Percentiles rank a stretch among this genome's conserved stretches.
These are phyloP conservation scores for Actenoides lindsayi DNA, from an alignment of 2,113 vertebrate species.

Conservation along the genomic window DNA sequence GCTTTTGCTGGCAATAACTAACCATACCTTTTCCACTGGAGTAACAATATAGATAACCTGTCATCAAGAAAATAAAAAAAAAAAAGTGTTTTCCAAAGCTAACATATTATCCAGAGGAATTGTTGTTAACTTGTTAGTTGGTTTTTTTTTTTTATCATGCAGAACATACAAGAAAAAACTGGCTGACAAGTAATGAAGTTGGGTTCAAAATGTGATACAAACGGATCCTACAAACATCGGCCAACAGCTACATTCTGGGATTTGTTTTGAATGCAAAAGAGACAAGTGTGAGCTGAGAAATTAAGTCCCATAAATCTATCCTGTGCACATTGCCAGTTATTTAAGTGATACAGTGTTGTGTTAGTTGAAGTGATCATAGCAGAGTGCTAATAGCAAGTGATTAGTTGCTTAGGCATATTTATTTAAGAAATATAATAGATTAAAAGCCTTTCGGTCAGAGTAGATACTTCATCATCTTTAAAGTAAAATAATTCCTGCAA, in stretches of 20 bases:
- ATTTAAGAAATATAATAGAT: conserved; percentile 56
- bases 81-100: background rate
- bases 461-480: conserved; percentile 55
- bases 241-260: conserved; percentile 18
- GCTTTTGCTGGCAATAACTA: background rate
- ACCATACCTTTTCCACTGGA: background rate
- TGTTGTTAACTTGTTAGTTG: background rate
- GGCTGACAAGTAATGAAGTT: background rate
- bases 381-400: conserved; percentile 55
- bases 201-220: conserved; percentile 44
- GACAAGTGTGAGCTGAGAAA: conserved; percentile 47
- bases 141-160: background rate
- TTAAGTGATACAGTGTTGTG: conserved; percentile 48
- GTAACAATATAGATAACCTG: background rate
- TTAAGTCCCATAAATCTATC: conserved; percentile 24
- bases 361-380: conserved; percentile 44
- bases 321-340: conserved; percentile 20
- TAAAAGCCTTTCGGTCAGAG: conserved; percentile 49
- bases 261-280: conserved; percentile 40
- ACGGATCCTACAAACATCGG: background rate
- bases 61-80: background rate
- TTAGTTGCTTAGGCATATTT: conserved; percentile 53
- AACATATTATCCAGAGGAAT: background rate
- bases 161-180: background rate
- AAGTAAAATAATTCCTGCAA: conserved; percentile 57